Conservation (phyloP, 2,888 invertebrate genomes). For the Drosophila monieri region DNA sequence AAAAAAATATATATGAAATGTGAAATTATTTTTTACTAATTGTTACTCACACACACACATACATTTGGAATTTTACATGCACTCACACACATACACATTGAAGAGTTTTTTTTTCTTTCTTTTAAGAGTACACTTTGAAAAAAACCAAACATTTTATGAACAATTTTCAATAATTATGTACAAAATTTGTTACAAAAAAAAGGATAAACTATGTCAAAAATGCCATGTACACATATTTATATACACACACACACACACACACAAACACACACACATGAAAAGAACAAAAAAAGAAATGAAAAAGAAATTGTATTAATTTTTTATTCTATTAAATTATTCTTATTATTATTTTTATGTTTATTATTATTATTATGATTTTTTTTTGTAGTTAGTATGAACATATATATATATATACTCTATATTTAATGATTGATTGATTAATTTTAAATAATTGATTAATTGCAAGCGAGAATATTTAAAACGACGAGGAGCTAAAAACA, state of each 20-base stretch:
- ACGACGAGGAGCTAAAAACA: conserved; percentile 30
- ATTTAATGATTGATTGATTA: conserved; percentile 54
- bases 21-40: conserved; percentile 76
- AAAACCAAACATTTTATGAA: conserved; percentile 27
- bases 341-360: conserved; percentile 76
- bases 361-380: conserved; percentile 67
- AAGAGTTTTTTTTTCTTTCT: conserved; percentile 35
- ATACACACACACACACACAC: conserved; percentile 46
- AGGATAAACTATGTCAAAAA: conserved; percentile 36
- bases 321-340: conserved; percentile 78
- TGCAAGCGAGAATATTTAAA: conserved; percentile 46
- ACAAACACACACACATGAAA: conserved; percentile 42
- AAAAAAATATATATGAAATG: conserved; percentile 58
- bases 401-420: conserved; percentile 38
- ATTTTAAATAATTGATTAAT: conserved; percentile 59
- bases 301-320: conserved; percentile 77
- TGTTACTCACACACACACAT: conserved; percentile 64
- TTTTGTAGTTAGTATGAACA: conserved; percentile 59
- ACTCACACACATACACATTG: conserved; percentile 32
- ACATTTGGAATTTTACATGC: conserved; percentile 15
- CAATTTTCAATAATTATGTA: conserved; percentile 55
- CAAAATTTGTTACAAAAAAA: conserved; percentile 58
- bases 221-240: conserved; percentile 69
- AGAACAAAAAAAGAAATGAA: conserved; percentile 40
- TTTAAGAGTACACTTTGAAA: conserved; percentile 18